Evolutionary conservation across 2,113 vertebrate species (phyloP).

Genomic region (Dendropsophus ebraccatus): DNA sequence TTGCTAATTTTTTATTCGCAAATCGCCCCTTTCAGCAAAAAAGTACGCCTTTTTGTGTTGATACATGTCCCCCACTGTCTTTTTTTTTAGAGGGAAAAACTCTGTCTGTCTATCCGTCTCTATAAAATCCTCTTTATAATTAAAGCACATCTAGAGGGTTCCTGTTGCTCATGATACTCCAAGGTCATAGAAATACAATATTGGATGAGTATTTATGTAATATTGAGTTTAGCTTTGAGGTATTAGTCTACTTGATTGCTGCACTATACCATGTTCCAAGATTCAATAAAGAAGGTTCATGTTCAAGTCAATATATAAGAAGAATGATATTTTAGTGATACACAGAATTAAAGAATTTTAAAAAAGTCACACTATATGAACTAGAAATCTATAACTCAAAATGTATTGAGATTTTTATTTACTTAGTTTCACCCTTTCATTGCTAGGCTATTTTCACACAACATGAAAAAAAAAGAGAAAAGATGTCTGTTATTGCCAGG

Average conservation of each 20-base stretch:
- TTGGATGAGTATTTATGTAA: conserved; percentile 28
- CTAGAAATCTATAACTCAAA: background rate
- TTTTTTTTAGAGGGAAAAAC: too few relatives aligned
- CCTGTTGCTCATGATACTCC: background rate
- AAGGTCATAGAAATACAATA: conserved; percentile 24
- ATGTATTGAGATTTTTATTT: background rate
- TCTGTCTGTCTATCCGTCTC: too few relatives aligned
- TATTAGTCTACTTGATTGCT: conserved; percentile 18
- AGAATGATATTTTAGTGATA: conserved; percentile 21
- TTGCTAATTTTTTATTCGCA: too few relatives aligned
- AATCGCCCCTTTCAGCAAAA: too few relatives aligned
- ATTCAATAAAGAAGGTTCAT: conserved; percentile 30
- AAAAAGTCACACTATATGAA: background rate
- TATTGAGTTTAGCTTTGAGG: conserved; percentile 27
- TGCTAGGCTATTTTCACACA: too few relatives aligned
- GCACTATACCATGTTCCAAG: background rate
- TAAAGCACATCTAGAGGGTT: background rate
- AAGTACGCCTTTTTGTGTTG: too few relatives aligned
- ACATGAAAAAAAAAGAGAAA: too few relatives aligned
- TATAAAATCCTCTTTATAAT: background rate
- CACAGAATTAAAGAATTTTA: background rate
- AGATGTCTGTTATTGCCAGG: too few relatives aligned
- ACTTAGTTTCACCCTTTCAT: background rate
- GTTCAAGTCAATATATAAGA: conserved; percentile 19
- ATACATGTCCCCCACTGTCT: too few relatives aligned